These are phyloP conservation scores for Phacellophora camtschatica DNA, from an alignment of 30 jellyfish, hydroid and myxozoan species.

Conservation along the genomic window DNA sequence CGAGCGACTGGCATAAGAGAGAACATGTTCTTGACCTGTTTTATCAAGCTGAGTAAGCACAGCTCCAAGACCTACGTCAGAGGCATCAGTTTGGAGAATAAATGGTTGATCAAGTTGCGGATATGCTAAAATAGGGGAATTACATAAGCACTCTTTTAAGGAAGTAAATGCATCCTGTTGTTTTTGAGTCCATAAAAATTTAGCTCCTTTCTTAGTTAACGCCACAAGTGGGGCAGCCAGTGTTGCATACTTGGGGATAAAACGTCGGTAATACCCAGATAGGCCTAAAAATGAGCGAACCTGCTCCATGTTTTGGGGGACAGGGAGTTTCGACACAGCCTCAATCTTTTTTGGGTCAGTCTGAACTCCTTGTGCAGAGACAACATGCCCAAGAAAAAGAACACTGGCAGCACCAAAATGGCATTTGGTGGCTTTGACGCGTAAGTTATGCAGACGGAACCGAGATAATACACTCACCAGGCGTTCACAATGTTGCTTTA, in stretches of 20 bases:
- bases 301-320: constrained; percentile 10
- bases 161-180: too few relatives aligned
- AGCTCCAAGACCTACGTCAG: too few relatives aligned
- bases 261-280: constrained; percentile 48
- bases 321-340: background rate
- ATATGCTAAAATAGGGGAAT: too few relatives aligned
- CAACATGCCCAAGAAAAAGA: constrained; percentile 43
- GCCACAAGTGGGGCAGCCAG: constrained; percentile 45
- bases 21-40: too few relatives aligned
- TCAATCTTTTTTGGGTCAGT: constrained; percentile 25
- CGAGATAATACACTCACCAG: constrained; percentile 8
- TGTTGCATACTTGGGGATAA: constrained; percentile 42
- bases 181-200: too few relatives aligned
- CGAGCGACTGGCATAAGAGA: too few relatives aligned
- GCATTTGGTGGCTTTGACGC: constrained; percentile 35
- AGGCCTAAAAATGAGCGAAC: constrained; percentile 41
- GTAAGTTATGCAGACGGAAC: constrained; percentile 7
- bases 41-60: too few relatives aligned
- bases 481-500: constrained; percentile 31
- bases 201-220: constrained; percentile 13
- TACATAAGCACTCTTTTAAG: too few relatives aligned
- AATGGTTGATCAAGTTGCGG: too few relatives aligned
- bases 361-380: constrained; percentile 32
- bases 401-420: constrained; percentile 25
- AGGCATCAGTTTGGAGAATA: too few relatives aligned